phyloP scores from a whole-genome alignment of 2,888 invertebrate genomes.

The Nephrotoma guestfalica region DNA sequence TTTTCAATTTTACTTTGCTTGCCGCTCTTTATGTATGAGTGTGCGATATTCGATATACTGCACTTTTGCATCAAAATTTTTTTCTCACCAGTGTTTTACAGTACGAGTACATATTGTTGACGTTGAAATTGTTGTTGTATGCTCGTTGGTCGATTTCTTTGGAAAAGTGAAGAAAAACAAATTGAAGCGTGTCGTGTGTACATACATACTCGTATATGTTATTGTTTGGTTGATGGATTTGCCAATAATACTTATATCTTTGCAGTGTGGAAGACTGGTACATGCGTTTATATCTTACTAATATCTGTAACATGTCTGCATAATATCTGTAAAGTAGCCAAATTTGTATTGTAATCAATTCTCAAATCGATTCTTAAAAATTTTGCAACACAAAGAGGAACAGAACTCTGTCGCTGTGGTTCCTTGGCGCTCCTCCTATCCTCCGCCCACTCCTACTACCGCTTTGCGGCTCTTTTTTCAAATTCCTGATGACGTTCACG shows the following conservation, averaged over 20 bases:
- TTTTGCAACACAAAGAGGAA: too few relatives aligned
- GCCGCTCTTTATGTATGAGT: neutral
- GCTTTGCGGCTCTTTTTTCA: too few relatives aligned
- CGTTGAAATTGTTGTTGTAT: neutral
- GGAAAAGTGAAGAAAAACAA: neutral
- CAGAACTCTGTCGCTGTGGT: too few relatives aligned
- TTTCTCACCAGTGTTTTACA: neutral
- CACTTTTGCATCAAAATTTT: neutral
- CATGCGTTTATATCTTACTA: too few relatives aligned
- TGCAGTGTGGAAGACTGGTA: neutral
- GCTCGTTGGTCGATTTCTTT: neutral
- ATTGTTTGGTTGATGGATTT: neutral
- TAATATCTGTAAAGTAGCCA: too few relatives aligned
- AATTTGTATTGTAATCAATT: too few relatives aligned
- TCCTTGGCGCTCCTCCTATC: too few relatives aligned
- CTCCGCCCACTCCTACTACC: too few relatives aligned
- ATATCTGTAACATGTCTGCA: too few relatives aligned
- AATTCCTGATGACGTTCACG: too few relatives aligned
- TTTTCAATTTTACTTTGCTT: neutral
- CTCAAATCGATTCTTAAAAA: too few relatives aligned
- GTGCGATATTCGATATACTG: neutral
- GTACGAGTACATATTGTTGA: neutral
- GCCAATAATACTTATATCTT: neutral
- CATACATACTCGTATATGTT: too few relatives aligned
- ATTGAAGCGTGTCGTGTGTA: neutral